Percentiles rank a stretch among this genome's conserved stretches.
Evolutionary conservation across 2,113 vertebrate species (phyloP).

Genomic region (Orientallactaga bullata): DNA sequence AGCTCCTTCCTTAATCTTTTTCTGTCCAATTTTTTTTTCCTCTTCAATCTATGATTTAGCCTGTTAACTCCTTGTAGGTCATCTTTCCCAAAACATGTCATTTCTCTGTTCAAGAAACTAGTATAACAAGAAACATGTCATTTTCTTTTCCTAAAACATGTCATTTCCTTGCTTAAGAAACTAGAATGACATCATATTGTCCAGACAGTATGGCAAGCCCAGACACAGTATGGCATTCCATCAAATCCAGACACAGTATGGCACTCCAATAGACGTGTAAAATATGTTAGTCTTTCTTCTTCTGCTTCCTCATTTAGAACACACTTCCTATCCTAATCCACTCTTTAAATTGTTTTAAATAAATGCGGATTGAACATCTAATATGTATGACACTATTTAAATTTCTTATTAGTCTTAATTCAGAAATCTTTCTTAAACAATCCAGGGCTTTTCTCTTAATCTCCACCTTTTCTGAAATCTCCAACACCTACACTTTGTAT

Average conservation of each 20-base stretch:
- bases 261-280: conserved; percentile 45
- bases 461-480: conserved; percentile 11
- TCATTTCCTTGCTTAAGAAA: conserved; percentile 39
- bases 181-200: conserved; percentile 61
- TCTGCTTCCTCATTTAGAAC: conserved; percentile 58
- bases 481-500: not conserved
- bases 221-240: conserved; percentile 59
- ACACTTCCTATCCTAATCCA: not conserved
- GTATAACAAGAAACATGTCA: conserved; percentile 65
- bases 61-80: conserved; percentile 44
- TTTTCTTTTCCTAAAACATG: conserved; percentile 64
- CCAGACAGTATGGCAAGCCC: conserved; percentile 67
- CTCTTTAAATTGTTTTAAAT: conserved; percentile 48
- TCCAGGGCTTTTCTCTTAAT: not conserved
- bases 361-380: not conserved
- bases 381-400: not conserved
- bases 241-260: conserved; percentile 17
- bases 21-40: conserved; percentile 4
- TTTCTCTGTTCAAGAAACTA: conserved; percentile 37
- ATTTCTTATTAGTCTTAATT: conserved; percentile 16
- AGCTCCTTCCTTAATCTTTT: conserved; percentile 36
- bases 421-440: conserved; percentile 10
- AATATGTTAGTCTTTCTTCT: conserved; percentile 61
- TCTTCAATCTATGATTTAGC: conserved; percentile 32
- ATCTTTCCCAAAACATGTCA: conserved; percentile 63